A percentile compares a stretch with the other conserved stretches of the same genome.
phyloP scores from a whole-genome alignment of 2,113 vertebrate species.

The Actinemys pallida region DNA sequence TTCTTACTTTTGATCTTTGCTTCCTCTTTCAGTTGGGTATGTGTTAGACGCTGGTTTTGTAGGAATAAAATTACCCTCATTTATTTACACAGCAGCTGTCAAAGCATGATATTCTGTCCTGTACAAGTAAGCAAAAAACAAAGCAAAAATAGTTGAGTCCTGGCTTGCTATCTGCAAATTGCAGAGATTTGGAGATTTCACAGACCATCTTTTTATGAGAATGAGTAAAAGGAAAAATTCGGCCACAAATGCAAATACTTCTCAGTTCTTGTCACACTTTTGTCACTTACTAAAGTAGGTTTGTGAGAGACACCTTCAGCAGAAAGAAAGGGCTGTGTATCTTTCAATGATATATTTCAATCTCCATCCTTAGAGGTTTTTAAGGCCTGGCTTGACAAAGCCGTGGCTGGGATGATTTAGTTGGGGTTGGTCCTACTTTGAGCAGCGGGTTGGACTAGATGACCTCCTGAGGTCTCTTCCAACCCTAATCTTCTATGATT shows the following conservation, averaged over 20 bases:
- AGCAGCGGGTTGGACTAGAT: no score
- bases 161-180: slow-evolving; percentile 50
- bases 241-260: slow-evolving; percentile 15
- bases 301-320: slow-evolving; percentile 20
- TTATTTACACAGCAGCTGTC: slow-evolving; percentile 63
- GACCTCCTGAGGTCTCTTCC: no score
- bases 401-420: no score
- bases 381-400: no score
- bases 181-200: slow-evolving; percentile 9
- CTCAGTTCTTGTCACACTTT: not conserved
- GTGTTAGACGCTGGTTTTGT: slow-evolving; percentile 54
- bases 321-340: not conserved
- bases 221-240: slow-evolving; percentile 44
- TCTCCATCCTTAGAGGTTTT: no score
- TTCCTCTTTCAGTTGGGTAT: slow-evolving; percentile 15
- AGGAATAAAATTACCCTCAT: slow-evolving; percentile 60
- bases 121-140: slow-evolving; percentile 19
- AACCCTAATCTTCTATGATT: no score
- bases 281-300: slow-evolving; percentile 40
- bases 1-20: slow-evolving; percentile 39
- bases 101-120: slow-evolving; percentile 25
- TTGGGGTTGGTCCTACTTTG: no score
- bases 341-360: not conserved
- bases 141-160: slow-evolving; percentile 2
- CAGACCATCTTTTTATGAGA: slow-evolving; percentile 26